Base-by-base conservation (phyloP, 2,888 invertebrate genomes). In the Germaria angustata region DNA sequence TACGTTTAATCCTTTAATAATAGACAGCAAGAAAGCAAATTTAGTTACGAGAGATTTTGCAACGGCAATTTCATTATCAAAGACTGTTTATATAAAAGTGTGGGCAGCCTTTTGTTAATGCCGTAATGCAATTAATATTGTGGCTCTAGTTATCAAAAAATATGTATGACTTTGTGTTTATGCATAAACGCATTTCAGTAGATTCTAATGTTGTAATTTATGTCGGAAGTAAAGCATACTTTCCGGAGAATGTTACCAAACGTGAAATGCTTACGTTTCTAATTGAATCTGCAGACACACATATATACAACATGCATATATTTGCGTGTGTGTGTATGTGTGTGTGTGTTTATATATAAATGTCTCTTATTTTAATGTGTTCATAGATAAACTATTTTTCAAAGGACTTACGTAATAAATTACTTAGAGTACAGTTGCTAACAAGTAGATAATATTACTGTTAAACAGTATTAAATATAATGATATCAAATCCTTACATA, bases 141-240 rank as follows among this genome's bases (percentile, higher is more conserved):
- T 8, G 77, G 66, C 61, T 55, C 66, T 81, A 81, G 77, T 81
- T 77, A 81, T 72, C 66, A 65, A 41, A 61, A 68, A 81, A 77
- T 77, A 61, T 69, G 66, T 77, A 72, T 72, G 76, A 65, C 28
- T 57, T 44, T 57, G 34, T 39, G 20, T 41, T 36, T 28, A 17
- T 46, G 59, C 46, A 49, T 28, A 44, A 41, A 28, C 24, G 9
- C n/a, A 17, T 61, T 41, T 61, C 9, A 41, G 7, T 20, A 5
- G 13, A 41, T 28, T 11, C 20, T 11, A 20, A 53, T 22, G 32
- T 32, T 51, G 32, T 39, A 53, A 51, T 61, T 61, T 20, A 28
- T 20, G n/a, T 13, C 15, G 20, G 20, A 63, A 51, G 41, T 41
- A 41, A 63, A 28, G 11, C 59, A 59, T 28, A 61, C 17, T 49